Conservation (phyloP, 2,888 invertebrate species). For the Netelia inedita region DNA sequence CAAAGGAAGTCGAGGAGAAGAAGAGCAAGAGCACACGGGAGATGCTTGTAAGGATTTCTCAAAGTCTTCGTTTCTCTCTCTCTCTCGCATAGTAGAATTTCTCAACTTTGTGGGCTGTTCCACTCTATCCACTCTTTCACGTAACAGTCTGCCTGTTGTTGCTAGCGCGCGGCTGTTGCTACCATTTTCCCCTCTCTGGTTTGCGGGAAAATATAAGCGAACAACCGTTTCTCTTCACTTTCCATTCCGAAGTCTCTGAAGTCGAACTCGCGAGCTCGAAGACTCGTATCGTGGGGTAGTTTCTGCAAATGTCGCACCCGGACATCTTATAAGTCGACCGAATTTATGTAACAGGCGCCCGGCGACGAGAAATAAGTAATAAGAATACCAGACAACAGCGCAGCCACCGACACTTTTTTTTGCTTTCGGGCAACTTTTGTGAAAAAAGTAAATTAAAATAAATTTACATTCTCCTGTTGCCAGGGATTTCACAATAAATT, state of each 20-base stretch:
- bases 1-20: slow-evolving; percentile 8
- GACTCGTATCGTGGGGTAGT: slow-evolving; percentile 46
- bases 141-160: slow-evolving; percentile 61
- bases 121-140: neutral
- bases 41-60: slow-evolving; percentile 42
- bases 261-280: neutral
- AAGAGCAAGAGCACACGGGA: slow-evolving; percentile 9
- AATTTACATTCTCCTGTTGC: neutral
- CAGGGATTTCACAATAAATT: too few species aligned
- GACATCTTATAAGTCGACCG: slow-evolving; percentile 69
- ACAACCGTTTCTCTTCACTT: slow-evolving; percentile 26
- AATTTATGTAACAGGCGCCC: slow-evolving; percentile 69
- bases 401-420: slow-evolving; percentile 42
- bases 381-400: slow-evolving; percentile 26
- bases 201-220: slow-evolving; percentile 37
- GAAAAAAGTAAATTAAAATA: slow-evolving; percentile 19
- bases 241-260: slow-evolving; percentile 9
- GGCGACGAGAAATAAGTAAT: slow-evolving; percentile 23
- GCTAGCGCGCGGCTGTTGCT: slow-evolving; percentile 41
- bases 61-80: neutral
- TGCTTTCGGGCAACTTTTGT: slow-evolving; percentile 15
- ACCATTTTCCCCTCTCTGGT: neutral
- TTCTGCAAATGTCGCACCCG: slow-evolving; percentile 64
- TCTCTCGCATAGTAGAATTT: slow-evolving; percentile 38
- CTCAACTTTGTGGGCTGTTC: slow-evolving; percentile 53